Conservation (phyloP, 2,888 invertebrate genomes). For the Venustoraphidia nigricollis region DNA sequence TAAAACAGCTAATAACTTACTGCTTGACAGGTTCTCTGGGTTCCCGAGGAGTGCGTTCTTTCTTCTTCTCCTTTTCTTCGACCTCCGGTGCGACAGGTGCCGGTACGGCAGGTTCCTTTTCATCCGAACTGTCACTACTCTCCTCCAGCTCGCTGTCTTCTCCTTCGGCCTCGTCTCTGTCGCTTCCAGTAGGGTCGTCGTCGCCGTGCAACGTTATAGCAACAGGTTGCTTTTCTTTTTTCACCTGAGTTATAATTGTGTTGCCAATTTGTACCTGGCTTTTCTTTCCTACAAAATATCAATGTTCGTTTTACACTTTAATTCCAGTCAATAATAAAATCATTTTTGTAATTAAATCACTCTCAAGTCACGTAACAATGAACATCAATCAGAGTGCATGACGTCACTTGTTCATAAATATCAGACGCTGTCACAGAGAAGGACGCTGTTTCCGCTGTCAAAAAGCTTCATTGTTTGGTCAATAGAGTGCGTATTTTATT, state of each 20-base stretch:
- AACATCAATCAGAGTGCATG: too few species aligned
- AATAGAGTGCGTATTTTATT: too few species aligned
- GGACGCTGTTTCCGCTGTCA: too few species aligned
- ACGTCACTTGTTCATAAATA: too few species aligned
- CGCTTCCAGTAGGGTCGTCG: slow-evolving; percentile 54
- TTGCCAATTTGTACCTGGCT: slow-evolving; percentile 48
- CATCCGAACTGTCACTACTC: slow-evolving; percentile 19
- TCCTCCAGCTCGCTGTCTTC: slow-evolving; percentile 55
- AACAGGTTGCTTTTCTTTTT: slow-evolving; percentile 27
- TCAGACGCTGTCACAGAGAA: too few species aligned
- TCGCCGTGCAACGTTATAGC: slow-evolving; percentile 43
- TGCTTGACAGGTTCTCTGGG: slow-evolving; percentile 43
- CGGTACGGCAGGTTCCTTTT: slow-evolving; percentile 19
- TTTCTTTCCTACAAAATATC: slow-evolving; percentile 21
- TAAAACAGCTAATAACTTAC: slow-evolving; percentile 27
- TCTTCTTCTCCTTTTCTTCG: slow-evolving; percentile 16
- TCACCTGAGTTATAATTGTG: slow-evolving; percentile 43
- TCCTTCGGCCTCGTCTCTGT: slow-evolving; percentile 51
- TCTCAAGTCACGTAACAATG: too few species aligned
- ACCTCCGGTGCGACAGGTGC: slow-evolving; percentile 19
- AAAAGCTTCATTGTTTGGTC: too few species aligned
- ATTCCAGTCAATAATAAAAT: not conserved
- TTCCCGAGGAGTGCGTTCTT: slow-evolving; percentile 6
- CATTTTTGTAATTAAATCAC: too few species aligned
- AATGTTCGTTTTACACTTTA: not conserved